Evolutionary conservation across 2,797 vertebrate species (phyloP), one percentile per base, ranked within the genome.

Genomic region (Naso thynnoides): DNA sequence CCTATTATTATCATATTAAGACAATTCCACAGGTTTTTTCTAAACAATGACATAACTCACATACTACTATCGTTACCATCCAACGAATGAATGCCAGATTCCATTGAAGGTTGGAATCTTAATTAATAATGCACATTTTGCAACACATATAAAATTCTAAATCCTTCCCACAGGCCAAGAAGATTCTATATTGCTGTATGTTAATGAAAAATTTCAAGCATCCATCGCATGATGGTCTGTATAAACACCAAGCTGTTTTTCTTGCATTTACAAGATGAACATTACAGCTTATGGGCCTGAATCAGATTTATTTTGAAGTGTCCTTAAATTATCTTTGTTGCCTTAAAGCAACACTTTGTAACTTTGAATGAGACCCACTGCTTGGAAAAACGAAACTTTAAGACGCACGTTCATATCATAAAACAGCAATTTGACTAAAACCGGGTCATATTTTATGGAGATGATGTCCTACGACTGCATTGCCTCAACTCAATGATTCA

Each of bases 301-400:
- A 41, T 64, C 23, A 70, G 15, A 36, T 58, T 47, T 10, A 39
- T 15, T 54, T 58, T 14, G 5, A 38, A 36, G 33, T 36, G 13
- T 11, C 33, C 13, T 36, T 66, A 29, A 41, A 38, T 19, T 15
- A 8, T 29, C 16, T 38, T 26, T 60, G 10, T 53, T 44, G 50
- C 57, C 52, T 39, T 3, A 21, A 49, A 36, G 33, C 33, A 61
- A 73, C n/a, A n/a, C n/a, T n/a, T n/a, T n/a, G n/a, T n/a, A n/a
- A n/a, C n/a, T n/a, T n/a, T n/a, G n/a, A n/a, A n/a, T n/a, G n/a
- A n/a, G n/a, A n/a, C n/a, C n/a, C n/a, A n/a, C n/a, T n/a, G n/a
- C n/a, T n/a, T n/a, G n/a, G n/a, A n/a, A n/a, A n/a, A n/a, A n/a
- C n/a, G n/a, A n/a, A n/a, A n/a, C n/a, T n/a, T n/a, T n/a, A n/a